Percentiles rank a stretch among this genome's conserved stretches.
phyloP scores from a whole-genome alignment of 2,888 invertebrate species.

The Brachylomia viminalis region DNA sequence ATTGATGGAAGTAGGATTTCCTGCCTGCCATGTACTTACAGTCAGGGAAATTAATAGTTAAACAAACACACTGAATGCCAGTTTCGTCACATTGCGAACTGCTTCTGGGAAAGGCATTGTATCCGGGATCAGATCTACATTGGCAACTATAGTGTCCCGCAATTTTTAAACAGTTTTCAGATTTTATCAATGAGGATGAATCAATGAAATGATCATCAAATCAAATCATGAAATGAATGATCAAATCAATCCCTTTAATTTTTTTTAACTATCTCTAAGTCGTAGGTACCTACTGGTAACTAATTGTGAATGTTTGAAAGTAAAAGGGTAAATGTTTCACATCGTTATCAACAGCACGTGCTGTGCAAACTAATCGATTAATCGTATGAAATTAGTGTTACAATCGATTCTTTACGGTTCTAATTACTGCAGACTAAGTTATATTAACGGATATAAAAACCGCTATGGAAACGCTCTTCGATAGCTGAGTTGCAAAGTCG shows the following conservation, averaged over 20 bases:
- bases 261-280: not conserved
- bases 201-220: no score
- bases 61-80: not conserved
- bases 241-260: no score
- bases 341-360: constrained; percentile 36
- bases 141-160: not conserved
- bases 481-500: not conserved
- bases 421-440: constrained; percentile 16
- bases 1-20: not conserved
- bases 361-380: constrained; percentile 42
- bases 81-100: not conserved
- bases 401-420: constrained; percentile 44
- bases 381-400: constrained; percentile 45
- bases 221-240: no score
- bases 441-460: not conserved
- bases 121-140: not conserved
- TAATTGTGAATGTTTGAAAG: not conserved
- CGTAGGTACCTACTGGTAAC: not conserved
- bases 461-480: not conserved
- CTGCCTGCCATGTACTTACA: not conserved
- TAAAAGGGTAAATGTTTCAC: not conserved
- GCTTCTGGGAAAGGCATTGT: no score
- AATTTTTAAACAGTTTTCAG: not conserved
- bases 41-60: not conserved
- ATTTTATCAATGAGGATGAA: no score